These are phyloP conservation scores for Halictus ligatus DNA, from an alignment of 2,888 invertebrate genomes.

Conservation along the genomic window DNA sequence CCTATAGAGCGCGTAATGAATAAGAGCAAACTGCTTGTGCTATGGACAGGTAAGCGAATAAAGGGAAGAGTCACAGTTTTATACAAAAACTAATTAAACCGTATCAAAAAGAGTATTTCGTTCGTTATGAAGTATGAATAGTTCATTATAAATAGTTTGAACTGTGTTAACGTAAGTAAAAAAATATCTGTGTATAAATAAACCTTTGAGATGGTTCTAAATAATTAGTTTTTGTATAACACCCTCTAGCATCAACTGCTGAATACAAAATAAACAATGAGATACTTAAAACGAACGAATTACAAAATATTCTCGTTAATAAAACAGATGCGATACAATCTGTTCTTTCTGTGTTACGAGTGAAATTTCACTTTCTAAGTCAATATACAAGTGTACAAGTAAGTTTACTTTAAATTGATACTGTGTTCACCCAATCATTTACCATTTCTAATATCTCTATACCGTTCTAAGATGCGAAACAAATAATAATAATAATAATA, in stretches of 20 bases:
- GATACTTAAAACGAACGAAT: slow-evolving; percentile 27
- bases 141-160: slow-evolving; percentile 27
- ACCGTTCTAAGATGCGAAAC: slow-evolving; percentile 52
- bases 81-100: slow-evolving; percentile 54
- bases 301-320: slow-evolving; percentile 25
- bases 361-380: slow-evolving; percentile 46
- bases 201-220: slow-evolving; percentile 22
- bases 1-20: slow-evolving; percentile 41
- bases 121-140: slow-evolving; percentile 26
- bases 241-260: slow-evolving; percentile 24
- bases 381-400: slow-evolving; percentile 58
- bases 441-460: slow-evolving; percentile 38
- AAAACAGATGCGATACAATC: slow-evolving; percentile 27
- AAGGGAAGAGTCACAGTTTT: slow-evolving; percentile 65
- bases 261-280: slow-evolving; percentile 31
- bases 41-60: slow-evolving; percentile 79
- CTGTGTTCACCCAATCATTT: slow-evolving; percentile 49
- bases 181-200: slow-evolving; percentile 37
- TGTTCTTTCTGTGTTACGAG: slow-evolving; percentile 16
- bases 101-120: slow-evolving; percentile 50
- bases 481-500: slow-evolving; percentile 37
- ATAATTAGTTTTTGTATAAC: slow-evolving; percentile 52
- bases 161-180: slow-evolving; percentile 40
- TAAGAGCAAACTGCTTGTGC: slow-evolving; percentile 76
- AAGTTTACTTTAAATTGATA: slow-evolving; percentile 45